Conservation (phyloP, 2,888 invertebrate genomes). For the Hemithea aestivaria region DNA sequence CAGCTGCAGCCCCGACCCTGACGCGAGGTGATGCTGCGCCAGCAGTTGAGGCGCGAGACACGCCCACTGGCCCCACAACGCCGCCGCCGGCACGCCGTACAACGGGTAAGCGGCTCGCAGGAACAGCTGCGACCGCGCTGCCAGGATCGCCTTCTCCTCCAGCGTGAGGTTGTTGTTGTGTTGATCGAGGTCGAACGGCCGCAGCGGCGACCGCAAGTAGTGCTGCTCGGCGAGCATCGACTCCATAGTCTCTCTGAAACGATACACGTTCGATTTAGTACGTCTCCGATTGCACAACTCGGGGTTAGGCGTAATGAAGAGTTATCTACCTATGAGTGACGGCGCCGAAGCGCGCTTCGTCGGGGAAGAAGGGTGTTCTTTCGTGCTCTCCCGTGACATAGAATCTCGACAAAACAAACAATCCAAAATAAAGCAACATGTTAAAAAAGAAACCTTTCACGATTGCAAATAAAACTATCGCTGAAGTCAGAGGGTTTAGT, state of each 20-base stretch:
- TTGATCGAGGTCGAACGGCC: constrained; percentile 86
- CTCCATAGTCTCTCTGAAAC: constrained; percentile 92
- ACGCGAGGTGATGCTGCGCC: constrained; percentile 83
- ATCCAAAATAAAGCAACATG: constrained; percentile 34
- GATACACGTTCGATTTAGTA: constrained; percentile 30
- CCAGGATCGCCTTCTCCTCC: constrained; percentile 88
- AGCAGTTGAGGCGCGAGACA: constrained; percentile 82
- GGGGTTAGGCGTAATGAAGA: constrained; percentile 24
- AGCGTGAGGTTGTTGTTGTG: constrained; percentile 85
- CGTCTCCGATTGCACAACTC: constrained; percentile 25
- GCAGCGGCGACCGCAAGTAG: constrained; percentile 86
- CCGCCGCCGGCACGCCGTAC: constrained; percentile 75
- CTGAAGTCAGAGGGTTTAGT: background rate
- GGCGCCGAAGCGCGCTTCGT: constrained; percentile 74
- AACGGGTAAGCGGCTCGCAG: constrained; percentile 84
- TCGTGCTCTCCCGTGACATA: constrained; percentile 78
- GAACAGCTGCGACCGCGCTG: constrained; percentile 87
- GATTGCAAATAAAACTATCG: constrained; percentile 3
- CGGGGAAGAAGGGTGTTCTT: constrained; percentile 73
- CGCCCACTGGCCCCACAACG: constrained; percentile 86
- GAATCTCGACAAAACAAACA: constrained; percentile 76
- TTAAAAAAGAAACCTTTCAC: constrained; percentile 3
- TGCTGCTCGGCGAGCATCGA: constrained; percentile 92
- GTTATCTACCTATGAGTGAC: constrained; percentile 74
- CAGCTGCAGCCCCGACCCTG: constrained; percentile 68